These are phyloP conservation scores for Bombus cullumanus DNA, from an alignment of 1,140 invertebrate species.

Conservation along the genomic window DNA sequence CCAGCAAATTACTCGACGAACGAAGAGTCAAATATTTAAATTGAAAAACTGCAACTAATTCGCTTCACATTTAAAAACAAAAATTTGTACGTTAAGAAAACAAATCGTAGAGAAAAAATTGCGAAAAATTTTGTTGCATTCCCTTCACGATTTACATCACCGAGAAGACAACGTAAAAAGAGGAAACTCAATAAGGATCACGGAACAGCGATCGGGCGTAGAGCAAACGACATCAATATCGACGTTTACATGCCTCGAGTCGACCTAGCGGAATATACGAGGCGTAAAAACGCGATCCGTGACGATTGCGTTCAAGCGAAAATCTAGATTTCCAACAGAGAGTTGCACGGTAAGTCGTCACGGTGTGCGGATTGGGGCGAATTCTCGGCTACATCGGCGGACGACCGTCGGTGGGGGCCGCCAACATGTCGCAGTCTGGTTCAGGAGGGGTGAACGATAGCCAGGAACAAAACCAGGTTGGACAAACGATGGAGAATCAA, in stretches of 20 bases:
- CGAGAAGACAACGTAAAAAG: not conserved
- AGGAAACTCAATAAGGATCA: not conserved
- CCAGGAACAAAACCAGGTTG: conserved; percentile 66
- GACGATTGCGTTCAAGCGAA: conserved; percentile 25
- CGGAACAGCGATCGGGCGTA: not conserved
- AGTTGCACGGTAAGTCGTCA: conserved; percentile 72
- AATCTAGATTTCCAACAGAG: conserved; percentile 43
- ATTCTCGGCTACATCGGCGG: conserved; percentile 82
- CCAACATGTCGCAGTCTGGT: conserved; percentile 79
- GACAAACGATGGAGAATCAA: conserved; percentile 64
- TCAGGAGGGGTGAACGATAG: conserved; percentile 69
- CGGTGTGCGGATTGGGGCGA: conserved; percentile 81
- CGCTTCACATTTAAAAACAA: not conserved
- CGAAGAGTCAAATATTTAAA: not conserved
- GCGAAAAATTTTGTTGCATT: not conserved
- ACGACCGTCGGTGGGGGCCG: conserved; percentile 79
- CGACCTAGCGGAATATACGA: conserved; percentile 16
- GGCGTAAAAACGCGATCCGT: conserved; percentile 30
- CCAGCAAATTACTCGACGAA: no score
- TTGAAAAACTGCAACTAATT: not conserved
- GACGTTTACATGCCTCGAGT: conserved; percentile 57
- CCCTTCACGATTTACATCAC: not conserved
- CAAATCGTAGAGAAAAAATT: not conserved
- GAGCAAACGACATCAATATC: not conserved
- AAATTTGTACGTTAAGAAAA: not conserved